phyloP scores from a whole-genome alignment of 2,113 vertebrate species.

The Sus scrofa region T2T-Sscrofa CM000827.6:57370501-57371000 shows the following conservation, averaged over 20 bases:
- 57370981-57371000: slow-evolving; percentile 82
- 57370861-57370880: slow-evolving; percentile 85
- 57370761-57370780: slow-evolving; percentile 79
- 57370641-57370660: slow-evolving; percentile 86
- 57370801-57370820: slow-evolving; percentile 78
- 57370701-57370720: slow-evolving; percentile 85
- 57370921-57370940: slow-evolving; percentile 90
- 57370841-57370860: slow-evolving; percentile 82
- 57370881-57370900: slow-evolving; percentile 84
- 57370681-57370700: slow-evolving; percentile 89
- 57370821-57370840: slow-evolving; percentile 75
- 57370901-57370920: slow-evolving; percentile 87
- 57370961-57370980: slow-evolving; percentile 80
- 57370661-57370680: slow-evolving; percentile 87
- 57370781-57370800: slow-evolving; percentile 77
- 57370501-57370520: slow-evolving; percentile 65
- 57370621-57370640: slow-evolving; percentile 84
- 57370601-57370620: slow-evolving; percentile 79
- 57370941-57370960: slow-evolving; percentile 66
- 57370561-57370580: slow-evolving; percentile 84
- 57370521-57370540: slow-evolving; percentile 78
- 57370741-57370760: slow-evolving; percentile 80
- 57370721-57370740: slow-evolving; percentile 82
- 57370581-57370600: slow-evolving; percentile 89
- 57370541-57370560: slow-evolving; percentile 81